Base-by-base conservation (phyloP, 2,113 vertebrate genomes). In the Anser brachyrhynchus region DNA sequence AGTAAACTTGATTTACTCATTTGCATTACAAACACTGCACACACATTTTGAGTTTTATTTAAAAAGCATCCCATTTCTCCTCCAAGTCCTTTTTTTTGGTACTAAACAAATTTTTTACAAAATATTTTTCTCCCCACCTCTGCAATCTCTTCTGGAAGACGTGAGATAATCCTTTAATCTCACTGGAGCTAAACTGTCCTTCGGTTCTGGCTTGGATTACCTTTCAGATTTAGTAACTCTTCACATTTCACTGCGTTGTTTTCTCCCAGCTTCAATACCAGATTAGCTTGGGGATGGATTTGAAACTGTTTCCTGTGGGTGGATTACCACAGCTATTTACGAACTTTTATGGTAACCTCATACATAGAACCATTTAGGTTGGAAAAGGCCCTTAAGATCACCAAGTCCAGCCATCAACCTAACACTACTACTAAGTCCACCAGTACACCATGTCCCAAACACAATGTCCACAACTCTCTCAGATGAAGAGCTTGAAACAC, bases 261-360 rank as follows among this genome's bases (percentile, higher is more conserved):
- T 95, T 79, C 74, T 89, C 70, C 37, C 65, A 61, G 59, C 79
- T 79, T 67, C 87, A 81, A 37, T 10, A 5, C 65, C 85, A 93
- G 89, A 92, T 95, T 92, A 95, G 73, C 74, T 92, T n/a, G 14
- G 88, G 93, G 87, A 97, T 96, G 83, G n/a, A 73, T 10, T 93
- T 6, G 79, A 95, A 96, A 93, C 75, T 37, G 37, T 79, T 97
- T 97, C 90, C 97, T 93, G 76, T 31, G 92, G 93, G 88, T 93
- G 74, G 87, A 93, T 97, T 95, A 97, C 95, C 23, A 0, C 64
- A 59, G 31, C 81, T 96, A 92, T 97, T 96, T 89, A 94, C 83
- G 94, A 92, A 89, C 95, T 92, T 91, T 86, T 73, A 84, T 52
- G 84, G 87, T 96, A 95, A 95, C 94, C 92, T 92, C 90, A 77